Conservation (phyloP, 2,797 vertebrate species). For the Gymnothorax reevesii region DNA sequence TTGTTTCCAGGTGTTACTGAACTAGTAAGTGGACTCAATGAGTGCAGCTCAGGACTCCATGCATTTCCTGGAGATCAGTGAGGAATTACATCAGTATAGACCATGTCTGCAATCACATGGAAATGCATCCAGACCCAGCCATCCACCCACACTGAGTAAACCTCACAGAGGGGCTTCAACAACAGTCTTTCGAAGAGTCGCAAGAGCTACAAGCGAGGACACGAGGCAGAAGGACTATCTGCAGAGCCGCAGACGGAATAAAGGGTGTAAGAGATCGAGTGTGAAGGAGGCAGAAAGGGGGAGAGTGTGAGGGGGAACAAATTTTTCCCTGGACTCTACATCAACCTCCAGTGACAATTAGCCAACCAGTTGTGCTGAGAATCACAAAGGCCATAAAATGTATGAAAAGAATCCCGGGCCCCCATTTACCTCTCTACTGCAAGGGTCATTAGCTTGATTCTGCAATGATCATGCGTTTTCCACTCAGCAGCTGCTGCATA, state of each 20-base stretch:
- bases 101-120: conserved; percentile 32
- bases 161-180: background rate
- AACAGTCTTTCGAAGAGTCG: background rate
- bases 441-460: background rate
- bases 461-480: background rate
- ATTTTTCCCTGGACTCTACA: background rate
- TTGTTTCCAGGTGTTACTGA: conserved; percentile 21
- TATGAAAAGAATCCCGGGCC: background rate
- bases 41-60: background rate
- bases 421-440: background rate
- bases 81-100: conserved; percentile 31
- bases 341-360: background rate
- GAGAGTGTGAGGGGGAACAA: background rate
- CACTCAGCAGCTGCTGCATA: background rate
- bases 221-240: background rate
- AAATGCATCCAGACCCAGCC: conserved; percentile 2
- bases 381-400: background rate
- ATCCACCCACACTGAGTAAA: background rate
- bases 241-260: background rate
- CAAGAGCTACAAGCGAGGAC: background rate
- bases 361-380: background rate
- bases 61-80: conserved; percentile 28
- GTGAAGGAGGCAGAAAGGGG: background rate
- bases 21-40: conserved; percentile 1
- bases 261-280: background rate